phyloP scores from a whole-genome alignment of 2,113 vertebrate species.

The Cebus imitator region DNA sequence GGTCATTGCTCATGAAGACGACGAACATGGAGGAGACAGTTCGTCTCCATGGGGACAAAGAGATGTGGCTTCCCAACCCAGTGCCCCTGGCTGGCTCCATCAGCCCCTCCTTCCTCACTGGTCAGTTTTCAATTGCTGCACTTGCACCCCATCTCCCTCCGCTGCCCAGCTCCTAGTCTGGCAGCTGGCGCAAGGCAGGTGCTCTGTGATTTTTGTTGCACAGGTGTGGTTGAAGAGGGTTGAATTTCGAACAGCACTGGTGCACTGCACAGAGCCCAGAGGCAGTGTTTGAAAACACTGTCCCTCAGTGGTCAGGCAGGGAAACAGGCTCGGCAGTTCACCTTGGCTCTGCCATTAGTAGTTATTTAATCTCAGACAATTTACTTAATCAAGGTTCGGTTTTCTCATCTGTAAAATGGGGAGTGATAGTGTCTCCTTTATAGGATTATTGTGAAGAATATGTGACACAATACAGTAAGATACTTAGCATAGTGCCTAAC shows the following conservation, averaged over 20 bases:
- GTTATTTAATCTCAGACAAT: neutral
- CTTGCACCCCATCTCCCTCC: neutral
- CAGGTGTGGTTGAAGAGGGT: neutral
- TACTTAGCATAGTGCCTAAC: neutral
- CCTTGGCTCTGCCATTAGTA: neutral
- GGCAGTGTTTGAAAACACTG: neutral
- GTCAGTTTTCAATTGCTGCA: neutral
- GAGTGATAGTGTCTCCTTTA: neutral
- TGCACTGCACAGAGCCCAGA: neutral
- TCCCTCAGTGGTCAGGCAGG: neutral
- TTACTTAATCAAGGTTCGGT: neutral
- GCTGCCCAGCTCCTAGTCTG: too few species aligned
- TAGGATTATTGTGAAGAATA: neutral
- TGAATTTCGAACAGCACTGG: neutral
- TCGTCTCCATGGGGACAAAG: neutral
- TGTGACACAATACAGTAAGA: neutral
- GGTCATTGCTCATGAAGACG: neutral
- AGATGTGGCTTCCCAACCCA: neutral
- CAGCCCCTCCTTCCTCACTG: neutral
- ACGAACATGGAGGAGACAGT: neutral
- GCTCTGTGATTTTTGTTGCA: neutral
- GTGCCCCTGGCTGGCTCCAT: neutral
- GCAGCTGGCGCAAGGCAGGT: neutral
- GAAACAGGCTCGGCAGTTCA: neutral
- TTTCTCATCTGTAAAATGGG: neutral